A percentile compares a stretch with the other conserved stretches of the same genome.
phyloP scores from a whole-genome alignment of 1,140 invertebrate species.

The Lanistes nyassanus region DNA sequence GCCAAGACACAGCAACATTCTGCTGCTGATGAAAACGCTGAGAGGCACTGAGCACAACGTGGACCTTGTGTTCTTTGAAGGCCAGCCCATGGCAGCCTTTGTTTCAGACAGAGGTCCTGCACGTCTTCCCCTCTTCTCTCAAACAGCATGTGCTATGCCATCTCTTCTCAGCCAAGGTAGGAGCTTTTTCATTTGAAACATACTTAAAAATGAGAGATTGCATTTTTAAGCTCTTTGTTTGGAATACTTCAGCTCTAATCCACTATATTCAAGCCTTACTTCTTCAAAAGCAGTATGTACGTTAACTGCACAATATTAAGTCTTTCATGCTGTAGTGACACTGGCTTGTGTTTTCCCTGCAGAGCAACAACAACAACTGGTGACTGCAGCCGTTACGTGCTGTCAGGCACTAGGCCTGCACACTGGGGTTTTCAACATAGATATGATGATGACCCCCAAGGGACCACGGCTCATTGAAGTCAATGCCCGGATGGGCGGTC shows the following conservation, averaged over 20 bases:
- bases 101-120: neutral
- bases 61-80: slow-evolving; percentile 6
- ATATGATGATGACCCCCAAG: slow-evolving; percentile 44
- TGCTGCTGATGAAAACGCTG: slow-evolving; percentile 3
- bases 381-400: slow-evolving; percentile 44
- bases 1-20: neutral
- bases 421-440: slow-evolving; percentile 51
- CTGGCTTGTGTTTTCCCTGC: neutral
- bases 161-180: slow-evolving; percentile 3
- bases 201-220: too few species aligned
- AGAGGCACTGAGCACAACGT: slow-evolving; percentile 5
- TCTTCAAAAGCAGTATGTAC: too few species aligned
- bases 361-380: slow-evolving; percentile 41
- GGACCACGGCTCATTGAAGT: slow-evolving; percentile 52
- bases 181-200: too few species aligned
- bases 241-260: too few species aligned
- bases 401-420: slow-evolving; percentile 45
- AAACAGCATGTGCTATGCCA: neutral
- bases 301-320: too few species aligned
- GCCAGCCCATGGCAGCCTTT: neutral
- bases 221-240: too few species aligned
- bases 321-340: neutral
- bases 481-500: slow-evolving; percentile 51
- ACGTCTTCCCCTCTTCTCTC: neutral
- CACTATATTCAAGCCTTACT: too few species aligned